Evolutionary conservation across 2,797 vertebrate genomes (phyloP).

Genomic region (Lagocephalus sceleratus): DNA sequence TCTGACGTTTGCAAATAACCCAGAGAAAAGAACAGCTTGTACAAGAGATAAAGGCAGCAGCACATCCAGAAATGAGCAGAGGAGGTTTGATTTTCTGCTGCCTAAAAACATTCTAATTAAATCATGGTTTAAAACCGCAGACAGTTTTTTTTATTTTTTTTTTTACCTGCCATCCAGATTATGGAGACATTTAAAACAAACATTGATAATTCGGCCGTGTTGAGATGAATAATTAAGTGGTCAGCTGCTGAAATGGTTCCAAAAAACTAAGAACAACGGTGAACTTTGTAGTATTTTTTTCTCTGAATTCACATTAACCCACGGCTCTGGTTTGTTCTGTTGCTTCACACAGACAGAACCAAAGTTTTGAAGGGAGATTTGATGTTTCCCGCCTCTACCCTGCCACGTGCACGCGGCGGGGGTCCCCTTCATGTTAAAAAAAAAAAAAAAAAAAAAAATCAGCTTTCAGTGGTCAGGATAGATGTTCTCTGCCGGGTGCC

Average conservation of each 20-base stretch:
- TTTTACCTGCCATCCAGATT: too few relatives aligned
- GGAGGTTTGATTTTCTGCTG: background rate
- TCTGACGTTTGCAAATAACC: constrained; percentile 18
- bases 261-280: too few relatives aligned
- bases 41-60: constrained; percentile 12
- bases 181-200: too few relatives aligned
- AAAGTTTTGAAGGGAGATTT: background rate
- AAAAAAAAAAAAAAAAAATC: constrained; percentile 19
- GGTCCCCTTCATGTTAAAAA: constrained; percentile 15
- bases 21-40: constrained; percentile 12
- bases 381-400: background rate
- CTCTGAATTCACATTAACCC: too few relatives aligned
- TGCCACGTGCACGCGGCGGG: constrained; percentile 24
- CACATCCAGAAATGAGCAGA: background rate
- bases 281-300: too few relatives aligned
- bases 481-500: constrained; percentile 31
- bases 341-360: too few relatives aligned
- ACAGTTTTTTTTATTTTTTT: too few relatives aligned
- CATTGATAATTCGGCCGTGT: too few relatives aligned
- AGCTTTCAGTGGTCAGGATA: constrained; percentile 21
- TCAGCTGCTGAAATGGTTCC: too few relatives aligned
- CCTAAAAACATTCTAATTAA: background rate
- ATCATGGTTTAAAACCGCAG: too few relatives aligned
- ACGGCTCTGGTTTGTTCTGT: background rate
- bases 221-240: too few relatives aligned